Conservation (phyloP, 2,888 invertebrate species). For the Vanessa cardui region DNA sequence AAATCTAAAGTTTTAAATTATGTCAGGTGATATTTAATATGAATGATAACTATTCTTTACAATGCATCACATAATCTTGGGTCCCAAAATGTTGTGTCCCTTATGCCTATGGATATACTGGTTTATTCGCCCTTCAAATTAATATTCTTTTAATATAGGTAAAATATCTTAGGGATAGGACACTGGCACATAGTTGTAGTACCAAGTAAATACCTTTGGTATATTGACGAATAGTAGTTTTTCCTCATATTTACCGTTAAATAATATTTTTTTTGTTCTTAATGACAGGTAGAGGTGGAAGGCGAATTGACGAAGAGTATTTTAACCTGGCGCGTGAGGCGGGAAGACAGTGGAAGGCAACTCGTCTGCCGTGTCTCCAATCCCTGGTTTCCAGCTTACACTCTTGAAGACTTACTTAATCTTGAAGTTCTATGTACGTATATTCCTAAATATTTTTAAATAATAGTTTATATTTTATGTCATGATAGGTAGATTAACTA, state of each 20-base stretch:
- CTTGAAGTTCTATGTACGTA: constrained; percentile 93
- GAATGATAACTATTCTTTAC: too few species aligned
- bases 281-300: constrained; percentile 82
- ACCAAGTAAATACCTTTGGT: too few species aligned
- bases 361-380: constrained; percentile 93
- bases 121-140: background rate
- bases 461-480: too few species aligned
- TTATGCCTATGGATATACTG: too few species aligned
- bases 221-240: background rate
- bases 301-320: constrained; percentile 88
- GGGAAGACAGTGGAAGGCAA: constrained; percentile 91
- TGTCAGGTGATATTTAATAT: too few species aligned
- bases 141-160: background rate
- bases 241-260: too few species aligned
- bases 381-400: constrained; percentile 92
- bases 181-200: too few species aligned
- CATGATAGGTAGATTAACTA: too few species aligned
- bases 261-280: background rate
- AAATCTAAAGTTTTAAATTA: too few species aligned
- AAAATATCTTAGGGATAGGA: background rate
- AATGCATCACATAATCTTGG: too few species aligned
- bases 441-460: too few species aligned
- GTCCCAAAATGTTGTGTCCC: too few species aligned
- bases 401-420: constrained; percentile 89
- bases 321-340: constrained; percentile 87